phyloP scores from a whole-genome alignment of 2,113 vertebrate genomes.

The Ondatra zibethicus region DNA sequence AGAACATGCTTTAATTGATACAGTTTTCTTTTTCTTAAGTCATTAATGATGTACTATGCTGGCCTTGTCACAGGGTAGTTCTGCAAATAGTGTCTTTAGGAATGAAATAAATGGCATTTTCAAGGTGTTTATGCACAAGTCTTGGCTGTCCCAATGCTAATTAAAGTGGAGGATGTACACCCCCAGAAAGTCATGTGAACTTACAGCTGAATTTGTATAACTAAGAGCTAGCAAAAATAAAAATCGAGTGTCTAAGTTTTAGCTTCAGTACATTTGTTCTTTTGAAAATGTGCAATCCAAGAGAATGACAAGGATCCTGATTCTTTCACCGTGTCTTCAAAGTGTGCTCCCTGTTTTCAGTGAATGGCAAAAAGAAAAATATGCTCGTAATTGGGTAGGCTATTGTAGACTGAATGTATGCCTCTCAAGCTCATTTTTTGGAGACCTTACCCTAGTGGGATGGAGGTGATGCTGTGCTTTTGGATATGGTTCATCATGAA shows the following conservation, averaged over 20 bases:
- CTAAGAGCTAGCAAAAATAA: neutral
- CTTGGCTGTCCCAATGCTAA: neutral
- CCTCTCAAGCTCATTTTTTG: neutral
- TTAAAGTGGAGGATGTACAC: neutral
- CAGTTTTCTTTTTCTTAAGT: slow-evolving; percentile 42
- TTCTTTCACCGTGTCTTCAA: neutral
- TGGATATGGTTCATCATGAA: neutral
- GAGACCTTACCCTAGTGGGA: fast-evolving
- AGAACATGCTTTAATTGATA: slow-evolving; percentile 17
- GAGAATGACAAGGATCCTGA: neutral
- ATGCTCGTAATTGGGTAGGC: fast-evolving
- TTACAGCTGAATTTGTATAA: neutral
- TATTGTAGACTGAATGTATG: neutral
- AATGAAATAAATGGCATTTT: slow-evolving; percentile 5
- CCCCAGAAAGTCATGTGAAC: neutral
- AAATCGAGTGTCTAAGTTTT: neutral
- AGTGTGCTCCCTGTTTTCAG: neutral
- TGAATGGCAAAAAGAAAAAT: neutral
- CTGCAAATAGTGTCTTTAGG: neutral
- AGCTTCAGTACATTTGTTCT: neutral
- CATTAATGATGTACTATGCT: neutral
- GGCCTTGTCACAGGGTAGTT: neutral
- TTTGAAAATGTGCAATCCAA: neutral
- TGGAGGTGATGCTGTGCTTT: neutral
- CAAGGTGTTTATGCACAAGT: neutral